phyloP scores from a whole-genome alignment of 2,888 invertebrate genomes.

The Xestoiulus laeticollis region DNA sequence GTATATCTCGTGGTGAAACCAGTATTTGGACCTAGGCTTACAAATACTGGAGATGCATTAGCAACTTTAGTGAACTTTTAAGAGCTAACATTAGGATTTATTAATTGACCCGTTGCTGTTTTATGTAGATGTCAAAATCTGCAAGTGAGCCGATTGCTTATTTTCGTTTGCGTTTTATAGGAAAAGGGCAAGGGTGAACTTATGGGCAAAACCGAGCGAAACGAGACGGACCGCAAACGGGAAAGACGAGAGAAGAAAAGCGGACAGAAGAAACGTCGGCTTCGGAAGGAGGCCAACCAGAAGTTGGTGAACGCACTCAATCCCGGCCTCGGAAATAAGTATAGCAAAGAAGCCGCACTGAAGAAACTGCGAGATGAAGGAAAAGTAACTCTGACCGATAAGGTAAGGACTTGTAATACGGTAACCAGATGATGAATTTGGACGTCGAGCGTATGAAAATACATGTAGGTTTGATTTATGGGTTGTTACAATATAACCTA shows the following conservation, averaged over 20 bases:
- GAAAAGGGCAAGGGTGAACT: conserved; percentile 66
- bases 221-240: conserved; percentile 86
- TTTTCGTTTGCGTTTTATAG: not conserved
- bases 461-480: too few species aligned
- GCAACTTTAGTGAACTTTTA: too few species aligned
- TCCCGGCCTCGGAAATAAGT: conserved; percentile 69
- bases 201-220: conserved; percentile 80
- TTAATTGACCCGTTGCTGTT: too few species aligned
- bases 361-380: conserved; percentile 67
- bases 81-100: too few species aligned
- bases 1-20: too few species aligned
- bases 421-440: too few species aligned
- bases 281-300: conserved; percentile 57
- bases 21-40: too few species aligned
- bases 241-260: conserved; percentile 87
- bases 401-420: not conserved
- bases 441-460: too few species aligned
- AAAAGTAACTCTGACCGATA: conserved; percentile 19
- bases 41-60: too few species aligned
- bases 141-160: too few species aligned
- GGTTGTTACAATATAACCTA: conserved; percentile 63
- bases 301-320: conserved; percentile 61
- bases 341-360: conserved; percentile 70
- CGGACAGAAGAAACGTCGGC: conserved; percentile 70
- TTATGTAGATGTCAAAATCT: too few species aligned